phyloP scores from a whole-genome alignment of 2,888 invertebrate species.

The Lathronympha strigana region DNA sequence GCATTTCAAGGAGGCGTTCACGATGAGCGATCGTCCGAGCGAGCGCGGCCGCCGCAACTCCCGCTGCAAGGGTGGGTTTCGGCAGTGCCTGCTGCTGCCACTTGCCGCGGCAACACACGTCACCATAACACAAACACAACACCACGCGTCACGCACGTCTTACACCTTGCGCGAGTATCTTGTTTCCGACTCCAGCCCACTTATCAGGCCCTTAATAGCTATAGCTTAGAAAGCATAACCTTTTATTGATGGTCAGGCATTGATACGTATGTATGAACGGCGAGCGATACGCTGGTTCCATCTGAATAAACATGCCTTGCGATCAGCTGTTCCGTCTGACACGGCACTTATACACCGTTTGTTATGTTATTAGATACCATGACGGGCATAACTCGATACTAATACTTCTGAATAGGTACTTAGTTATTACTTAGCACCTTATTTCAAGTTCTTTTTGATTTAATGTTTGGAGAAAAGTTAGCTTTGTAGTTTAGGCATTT shows the following conservation, averaged over 20 bases:
- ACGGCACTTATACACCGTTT: slow-evolving; percentile 29
- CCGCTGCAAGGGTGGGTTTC: slow-evolving; percentile 82
- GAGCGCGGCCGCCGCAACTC: slow-evolving; percentile 83
- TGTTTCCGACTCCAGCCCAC: slow-evolving; percentile 43
- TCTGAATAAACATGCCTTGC: slow-evolving; percentile 39
- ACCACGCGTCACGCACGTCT: slow-evolving; percentile 29
- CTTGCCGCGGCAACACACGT: slow-evolving; percentile 48
- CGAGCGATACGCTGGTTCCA: slow-evolving; percentile 22
- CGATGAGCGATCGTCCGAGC: slow-evolving; percentile 83
- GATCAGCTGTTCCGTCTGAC: slow-evolving; percentile 41
- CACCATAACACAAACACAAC: slow-evolving; percentile 51
- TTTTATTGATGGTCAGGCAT: slow-evolving; percentile 24
- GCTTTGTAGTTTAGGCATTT: no score
- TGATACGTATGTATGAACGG: slow-evolving; percentile 27
- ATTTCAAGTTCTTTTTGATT: background rate
- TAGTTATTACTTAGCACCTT: background rate
- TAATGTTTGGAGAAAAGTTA: background rate
- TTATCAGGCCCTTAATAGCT: slow-evolving; percentile 12
- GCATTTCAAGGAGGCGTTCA: slow-evolving; percentile 84
- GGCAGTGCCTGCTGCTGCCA: slow-evolving; percentile 51
- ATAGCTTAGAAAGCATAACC: slow-evolving; percentile 25
- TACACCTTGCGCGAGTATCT: slow-evolving; percentile 47
- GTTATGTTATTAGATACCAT: slow-evolving; percentile 34
- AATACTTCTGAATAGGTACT: slow-evolving; percentile 7
- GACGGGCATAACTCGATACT: slow-evolving; percentile 18